These are phyloP conservation scores for Rhyacophila evoluta DNA, from an alignment of 2,888 invertebrate species.

Conservation along the genomic window DNA sequence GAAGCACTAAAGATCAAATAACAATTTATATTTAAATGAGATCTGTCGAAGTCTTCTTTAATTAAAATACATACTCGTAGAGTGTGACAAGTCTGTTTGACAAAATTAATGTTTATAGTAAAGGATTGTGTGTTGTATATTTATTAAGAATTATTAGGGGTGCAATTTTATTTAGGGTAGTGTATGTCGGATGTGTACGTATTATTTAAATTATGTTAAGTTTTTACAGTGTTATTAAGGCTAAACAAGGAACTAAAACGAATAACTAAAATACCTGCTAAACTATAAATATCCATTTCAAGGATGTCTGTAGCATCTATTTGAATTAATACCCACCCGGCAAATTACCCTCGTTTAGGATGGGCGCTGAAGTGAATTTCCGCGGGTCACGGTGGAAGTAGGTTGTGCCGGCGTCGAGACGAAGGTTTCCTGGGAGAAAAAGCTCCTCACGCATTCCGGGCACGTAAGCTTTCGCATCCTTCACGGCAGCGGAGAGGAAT, in stretches of 20 bases:
- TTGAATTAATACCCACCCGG: constrained; percentile 1
- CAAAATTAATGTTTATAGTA: no score
- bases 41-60: no score
- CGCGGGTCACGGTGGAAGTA: constrained; percentile 2
- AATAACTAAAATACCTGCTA: neutral
- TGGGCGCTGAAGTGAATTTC: constrained; percentile 16
- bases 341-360: constrained; percentile 18
- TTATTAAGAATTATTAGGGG: no score
- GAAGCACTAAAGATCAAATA: no score
- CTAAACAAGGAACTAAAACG: neutral
- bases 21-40: no score
- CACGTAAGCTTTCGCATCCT: constrained; percentile 45
- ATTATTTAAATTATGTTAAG: no score
- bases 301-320: constrained; percentile 11
- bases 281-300: constrained; percentile 21
- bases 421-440: constrained; percentile 3
- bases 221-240: no score
- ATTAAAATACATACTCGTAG: no score
- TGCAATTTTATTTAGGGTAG: no score
- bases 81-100: no score
- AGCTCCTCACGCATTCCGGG: constrained; percentile 31
- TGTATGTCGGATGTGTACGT: no score
- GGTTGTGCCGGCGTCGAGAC: neutral
- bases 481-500: constrained; percentile 36
- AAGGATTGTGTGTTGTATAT: no score